Base-by-base conservation (phyloP, 2,113 vertebrate genomes). In the Burhinus oedicnemus region DNA sequence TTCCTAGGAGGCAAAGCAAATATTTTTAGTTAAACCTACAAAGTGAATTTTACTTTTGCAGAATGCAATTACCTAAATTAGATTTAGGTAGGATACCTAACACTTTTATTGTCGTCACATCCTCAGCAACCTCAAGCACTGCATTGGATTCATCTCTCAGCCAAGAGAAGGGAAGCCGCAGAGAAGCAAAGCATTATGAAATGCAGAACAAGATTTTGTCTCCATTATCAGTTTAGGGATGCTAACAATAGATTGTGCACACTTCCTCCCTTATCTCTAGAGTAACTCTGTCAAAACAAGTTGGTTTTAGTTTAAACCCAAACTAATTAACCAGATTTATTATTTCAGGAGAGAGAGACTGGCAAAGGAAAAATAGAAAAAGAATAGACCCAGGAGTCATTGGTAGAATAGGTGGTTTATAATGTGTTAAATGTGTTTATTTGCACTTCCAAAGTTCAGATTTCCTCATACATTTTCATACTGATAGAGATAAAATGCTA, bases 401-500 rank as follows among this genome's bases (percentile, higher is more conserved):
- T 95, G 86, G 76, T 83, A 92, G 94, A 97, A 95, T 86, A 69
- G 38, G 78, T 97, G 95, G 95, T 95, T 98, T 97, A 89, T 97
- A 98, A 98, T 76, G 96, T 98, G 97, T 97, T 98, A 98, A 98
- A 97, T 95, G 87, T 98, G 97, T 98, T 98, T 98, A 98, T 98
- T 98, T 98, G 96, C 93, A 98, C 96, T 98, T 98, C 95, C 96
- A 97, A 98, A 98, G 97, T 98, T 98, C 97, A 97, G 87, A 98
- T 98, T 98, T 97, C 95, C 98, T 98, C 98, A 98, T 98, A 98
- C 97, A 98, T 98, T 98, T 98, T 98, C 98, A 98, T 98, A 98
- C 97, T 96, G 98, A 98, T 97, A 96, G 94, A 98, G 98, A 99
- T 98, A 98, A 99, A 99, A 98, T 97, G 97, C 97, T 98, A 95